Evolutionary conservation across 2,888 invertebrate species (phyloP), one percentile per base, ranked within the genome.

Genomic region (Meandrusa payeni): DNA sequence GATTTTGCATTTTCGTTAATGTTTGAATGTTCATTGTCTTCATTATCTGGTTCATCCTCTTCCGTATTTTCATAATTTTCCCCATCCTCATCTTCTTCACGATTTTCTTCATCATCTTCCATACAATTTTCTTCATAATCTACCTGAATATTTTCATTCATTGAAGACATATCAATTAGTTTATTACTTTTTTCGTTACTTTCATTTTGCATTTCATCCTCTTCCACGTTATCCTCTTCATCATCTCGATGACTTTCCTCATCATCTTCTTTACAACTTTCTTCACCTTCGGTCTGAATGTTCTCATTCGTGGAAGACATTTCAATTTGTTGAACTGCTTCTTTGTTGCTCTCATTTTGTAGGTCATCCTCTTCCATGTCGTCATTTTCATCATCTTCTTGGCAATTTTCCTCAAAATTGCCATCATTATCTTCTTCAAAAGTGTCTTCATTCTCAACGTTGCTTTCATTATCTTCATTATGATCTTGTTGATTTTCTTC

Each of bases 151-250:
- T 12, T 27, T 1, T 57, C n/a, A n/a, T n/a, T n/a, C n/a, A n/a
- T n/a, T n/a, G n/a, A n/a, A n/a, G n/a, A n/a, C n/a, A n/a, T n/a
- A n/a, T n/a, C n/a, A n/a, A n/a, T 44, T 19, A 41, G 46, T 12
- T 44, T 49, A 40, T 52, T 47, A 20, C 46, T 44, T 15, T 41
- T 13, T 13, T 28, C 29, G 3, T 11, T 11, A 11, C 20, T 39
- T 5, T 39, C 22, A 10, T 33, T 10, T 26, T 23, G 20, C 13
- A 51, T 46, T 23, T 50, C 45, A 3, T 43, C 34, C 50, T 29
- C 17, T 7, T 48, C 42, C 9, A 9, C 40, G 44, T 33, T 46
- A 9, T 41, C 17, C 13, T 44, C 27, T 51, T 19, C 11, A 24
- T 24, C 11, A 26, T 36, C 39, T 33, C 44, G 45, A 15, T 3